These are phyloP conservation scores for Hyppa rectilinea DNA, from an alignment of 2,888 invertebrate genomes.

Conservation along the genomic window DNA sequence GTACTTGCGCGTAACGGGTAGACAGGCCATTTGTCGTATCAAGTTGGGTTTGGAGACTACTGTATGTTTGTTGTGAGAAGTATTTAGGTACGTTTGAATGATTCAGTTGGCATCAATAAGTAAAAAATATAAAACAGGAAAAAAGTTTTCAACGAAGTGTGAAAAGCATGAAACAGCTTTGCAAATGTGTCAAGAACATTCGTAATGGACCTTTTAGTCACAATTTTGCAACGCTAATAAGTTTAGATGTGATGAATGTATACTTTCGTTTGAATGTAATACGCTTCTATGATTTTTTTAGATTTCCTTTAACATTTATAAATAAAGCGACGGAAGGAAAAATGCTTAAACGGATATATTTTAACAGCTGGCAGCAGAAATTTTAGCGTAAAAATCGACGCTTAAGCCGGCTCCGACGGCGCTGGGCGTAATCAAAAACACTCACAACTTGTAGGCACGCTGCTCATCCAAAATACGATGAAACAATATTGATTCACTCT, in stretches of 20 bases:
- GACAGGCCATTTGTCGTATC: constrained; percentile 47
- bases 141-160: background rate
- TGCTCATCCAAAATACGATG: constrained; percentile 54
- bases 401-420: constrained; percentile 40
- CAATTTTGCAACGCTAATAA: background rate
- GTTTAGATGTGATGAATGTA: background rate
- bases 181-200: background rate
- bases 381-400: constrained; percentile 36
- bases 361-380: constrained; percentile 20
- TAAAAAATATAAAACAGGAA: background rate
- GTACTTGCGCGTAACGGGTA: constrained; percentile 49
- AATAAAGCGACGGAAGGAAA: background rate
- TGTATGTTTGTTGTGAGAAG: constrained; percentile 16
- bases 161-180: background rate
- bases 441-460: constrained; percentile 55
- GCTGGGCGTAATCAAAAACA: constrained; percentile 52
- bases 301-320: background rate
- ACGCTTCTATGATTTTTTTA: background rate
- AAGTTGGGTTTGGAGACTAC: constrained; percentile 28
- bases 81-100: background rate
- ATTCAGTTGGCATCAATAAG: background rate
- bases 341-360: constrained; percentile 15
- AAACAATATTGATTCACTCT: constrained; percentile 61
- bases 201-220: background rate
- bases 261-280: background rate